Conservation (phyloP, 2,888 invertebrate species). For the Microplitis deprimator region DNA sequence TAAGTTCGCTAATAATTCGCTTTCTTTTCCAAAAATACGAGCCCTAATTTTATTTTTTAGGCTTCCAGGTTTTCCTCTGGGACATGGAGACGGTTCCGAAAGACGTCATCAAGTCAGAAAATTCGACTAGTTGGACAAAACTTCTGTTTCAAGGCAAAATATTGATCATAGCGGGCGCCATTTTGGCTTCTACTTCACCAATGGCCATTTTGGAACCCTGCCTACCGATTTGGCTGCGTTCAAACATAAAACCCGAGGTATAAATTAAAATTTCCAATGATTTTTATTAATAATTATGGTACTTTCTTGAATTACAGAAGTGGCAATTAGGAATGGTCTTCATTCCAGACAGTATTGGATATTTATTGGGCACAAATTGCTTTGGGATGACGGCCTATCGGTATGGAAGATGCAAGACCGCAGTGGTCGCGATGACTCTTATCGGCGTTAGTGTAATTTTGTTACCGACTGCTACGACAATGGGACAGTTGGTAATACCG, state of each 20-base stretch:
- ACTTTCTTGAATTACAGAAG: slow-evolving; percentile 67
- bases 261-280: not conserved
- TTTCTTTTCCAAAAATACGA: too few relatives aligned
- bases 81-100: not conserved
- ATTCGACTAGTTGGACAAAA: slow-evolving; percentile 72
- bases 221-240: slow-evolving; percentile 85
- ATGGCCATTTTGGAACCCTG: slow-evolving; percentile 89
- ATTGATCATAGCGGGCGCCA: slow-evolving; percentile 77
- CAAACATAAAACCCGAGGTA: slow-evolving; percentile 77
- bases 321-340: slow-evolving; percentile 88
- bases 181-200: slow-evolving; percentile 84
- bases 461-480: slow-evolving; percentile 78
- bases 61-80: not conserved
- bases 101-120: slow-evolving; percentile 28
- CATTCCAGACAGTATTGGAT: slow-evolving; percentile 88
- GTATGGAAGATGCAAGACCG: slow-evolving; percentile 78
- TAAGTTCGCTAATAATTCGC: slow-evolving; percentile 43
- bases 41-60: not conserved
- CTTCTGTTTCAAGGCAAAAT: slow-evolving; percentile 78
- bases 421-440: slow-evolving; percentile 76
- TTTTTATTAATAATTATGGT: too few relatives aligned
- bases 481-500: slow-evolving; percentile 79
- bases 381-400: slow-evolving; percentile 80
- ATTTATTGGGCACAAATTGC: slow-evolving; percentile 85
- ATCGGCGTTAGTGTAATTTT: slow-evolving; percentile 78